These are phyloP conservation scores for Gopherus flavomarginatus DNA, from an alignment of 2,113 vertebrate species.

Conservation along the genomic window DNA sequence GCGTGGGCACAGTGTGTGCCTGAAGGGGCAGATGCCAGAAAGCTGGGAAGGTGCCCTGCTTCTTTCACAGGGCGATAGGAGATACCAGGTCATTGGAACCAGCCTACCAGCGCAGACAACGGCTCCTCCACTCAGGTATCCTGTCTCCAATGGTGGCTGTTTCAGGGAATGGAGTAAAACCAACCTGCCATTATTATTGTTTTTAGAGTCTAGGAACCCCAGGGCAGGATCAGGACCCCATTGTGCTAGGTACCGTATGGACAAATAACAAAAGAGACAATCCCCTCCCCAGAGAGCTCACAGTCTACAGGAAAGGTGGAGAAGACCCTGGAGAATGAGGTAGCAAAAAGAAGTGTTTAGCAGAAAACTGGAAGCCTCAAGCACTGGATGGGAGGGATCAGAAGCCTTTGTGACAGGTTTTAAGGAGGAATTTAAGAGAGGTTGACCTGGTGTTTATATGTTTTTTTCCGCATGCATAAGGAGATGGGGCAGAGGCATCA, in stretches of 20 bases:
- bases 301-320: not conserved
- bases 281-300: not conserved
- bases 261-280: not conserved
- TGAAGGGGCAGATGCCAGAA: not conserved
- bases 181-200: not conserved
- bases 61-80: not conserved
- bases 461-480: too few relatives aligned
- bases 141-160: not conserved
- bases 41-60: not conserved
- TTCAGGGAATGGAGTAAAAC: not conserved
- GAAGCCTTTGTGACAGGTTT: not conserved
- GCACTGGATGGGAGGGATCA: not conserved
- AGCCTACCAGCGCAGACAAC: not conserved
- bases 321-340: not conserved
- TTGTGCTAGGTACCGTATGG: not conserved
- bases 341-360: not conserved
- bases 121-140: not conserved
- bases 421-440: not conserved
- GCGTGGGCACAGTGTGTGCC: not conserved
- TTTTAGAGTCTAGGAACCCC: not conserved
- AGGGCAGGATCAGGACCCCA: slow-evolving; percentile 4
- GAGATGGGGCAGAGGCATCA: too few relatives aligned
- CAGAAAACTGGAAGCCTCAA: not conserved
- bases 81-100: not conserved
- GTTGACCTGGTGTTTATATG: not conserved